Base-by-base conservation (phyloP, 2,797 vertebrate species). In the Oreochromis mossambicus region DNA sequence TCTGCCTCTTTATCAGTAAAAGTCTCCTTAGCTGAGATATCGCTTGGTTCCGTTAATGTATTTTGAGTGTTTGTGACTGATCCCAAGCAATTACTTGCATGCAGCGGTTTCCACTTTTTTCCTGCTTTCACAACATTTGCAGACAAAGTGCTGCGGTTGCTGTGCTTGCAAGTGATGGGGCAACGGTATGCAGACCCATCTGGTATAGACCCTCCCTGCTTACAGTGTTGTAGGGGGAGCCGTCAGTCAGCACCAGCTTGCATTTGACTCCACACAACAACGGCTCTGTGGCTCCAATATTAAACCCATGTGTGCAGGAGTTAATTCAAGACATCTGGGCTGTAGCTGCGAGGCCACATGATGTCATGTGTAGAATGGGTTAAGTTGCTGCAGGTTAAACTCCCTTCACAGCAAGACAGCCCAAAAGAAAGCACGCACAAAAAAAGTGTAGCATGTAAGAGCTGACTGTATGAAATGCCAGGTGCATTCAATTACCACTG, bases 281-380 rank as follows among this genome's bases (percentile, higher is more conserved):
- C 79, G 82, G 80, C 82, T 87, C 78, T 76, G 78, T 80, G 82
- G 91, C 54, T 85, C 14, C 77, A 75, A 80, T 90, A 93, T 92
- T 86, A 88, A 91, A 92, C 83, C 92, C 93, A 91, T 91, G 26
- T 94, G 92, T 61, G 85, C 56, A 24, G 88, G 61, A 90, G 88
- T 91, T 93, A 88, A 91, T 78, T 81, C 51, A 50, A 92, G 43
- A 94, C 94, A 95, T 94, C 92, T 94, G 94, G 93, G 92, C 85
- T 89, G 78, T 24, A 77, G 86, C 86, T 88, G 78, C 17, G 14
- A 68, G 80, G 81, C 91, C 52, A 87, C 87, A 92, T 94, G 90
- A 94, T 86, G 91, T 92, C 92, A 94, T 87, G 82, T 81, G 89
- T 85, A 86, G 79, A 83, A 87, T 82, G 82, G 91, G 89, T 89